Conservation (phyloP, 1,140 invertebrate species). For the Drosophila lacertosa region DNA sequence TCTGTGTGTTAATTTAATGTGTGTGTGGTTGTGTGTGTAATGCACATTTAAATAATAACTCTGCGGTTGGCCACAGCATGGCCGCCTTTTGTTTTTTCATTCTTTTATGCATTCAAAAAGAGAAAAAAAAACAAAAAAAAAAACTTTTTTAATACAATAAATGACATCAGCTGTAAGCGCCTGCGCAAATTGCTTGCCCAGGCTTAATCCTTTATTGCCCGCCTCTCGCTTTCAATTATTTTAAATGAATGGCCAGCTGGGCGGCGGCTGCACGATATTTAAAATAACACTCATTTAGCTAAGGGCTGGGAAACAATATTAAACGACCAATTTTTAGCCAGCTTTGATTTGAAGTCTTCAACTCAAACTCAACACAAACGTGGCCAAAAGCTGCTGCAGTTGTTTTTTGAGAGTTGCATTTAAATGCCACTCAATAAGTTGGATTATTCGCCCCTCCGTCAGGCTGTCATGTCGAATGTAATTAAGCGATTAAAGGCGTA, state of each 20-base stretch:
- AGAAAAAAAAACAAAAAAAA: too few relatives aligned
- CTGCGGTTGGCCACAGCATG: constrained; percentile 79
- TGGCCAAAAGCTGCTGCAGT: constrained; percentile 6
- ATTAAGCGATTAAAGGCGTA: constrained; percentile 76
- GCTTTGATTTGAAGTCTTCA: constrained; percentile 4
- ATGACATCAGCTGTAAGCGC: constrained; percentile 69
- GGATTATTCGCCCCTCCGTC: constrained; percentile 66
- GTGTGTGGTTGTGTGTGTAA: constrained; percentile 42
- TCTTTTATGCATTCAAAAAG: constrained; percentile 48
- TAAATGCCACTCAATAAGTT: constrained; percentile 70
- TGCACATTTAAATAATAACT: constrained; percentile 82
- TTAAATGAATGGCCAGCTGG: constrained; percentile 44
- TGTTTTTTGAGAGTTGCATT: constrained; percentile 42
- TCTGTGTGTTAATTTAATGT: constrained; percentile 45
- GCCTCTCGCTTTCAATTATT: constrained; percentile 53
- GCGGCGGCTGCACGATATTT: not conserved
- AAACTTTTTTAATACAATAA: constrained; percentile 48
- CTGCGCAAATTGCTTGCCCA: constrained; percentile 73
- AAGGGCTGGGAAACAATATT: constrained; percentile 22
- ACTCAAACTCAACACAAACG: constrained; percentile 11
- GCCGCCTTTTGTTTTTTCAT: constrained; percentile 72
- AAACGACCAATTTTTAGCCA: too few relatives aligned
- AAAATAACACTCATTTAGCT: constrained; percentile 48
- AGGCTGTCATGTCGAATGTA: constrained; percentile 79
- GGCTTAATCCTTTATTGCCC: constrained; percentile 55